phyloP scores from a whole-genome alignment of 2,888 invertebrate species.

The Chrysodeixis includens region DNA sequence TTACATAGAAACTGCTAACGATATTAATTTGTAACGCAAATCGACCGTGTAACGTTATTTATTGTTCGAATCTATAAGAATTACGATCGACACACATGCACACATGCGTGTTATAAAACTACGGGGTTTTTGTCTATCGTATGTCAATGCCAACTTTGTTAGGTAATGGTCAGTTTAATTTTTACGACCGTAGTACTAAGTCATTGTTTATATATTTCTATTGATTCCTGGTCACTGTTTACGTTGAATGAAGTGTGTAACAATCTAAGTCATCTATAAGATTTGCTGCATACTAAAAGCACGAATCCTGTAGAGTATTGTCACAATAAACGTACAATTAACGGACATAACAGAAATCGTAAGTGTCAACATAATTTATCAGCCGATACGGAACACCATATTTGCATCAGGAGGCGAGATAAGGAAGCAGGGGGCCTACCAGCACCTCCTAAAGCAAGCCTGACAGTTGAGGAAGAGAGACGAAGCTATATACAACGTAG shows the following conservation, averaged over 20 bases:
- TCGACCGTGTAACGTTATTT: conserved; percentile 32
- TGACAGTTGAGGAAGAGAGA: too few species aligned
- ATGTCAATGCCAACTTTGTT: not conserved
- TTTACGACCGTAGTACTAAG: too few species aligned
- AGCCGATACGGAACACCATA: conserved; percentile 62
- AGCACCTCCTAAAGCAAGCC: too few species aligned
- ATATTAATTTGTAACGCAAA: conserved; percentile 43
- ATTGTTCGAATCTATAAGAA: conserved; percentile 19
- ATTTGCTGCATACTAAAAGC: not conserved
- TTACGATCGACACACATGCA: conserved; percentile 7
- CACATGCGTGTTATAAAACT: not conserved
- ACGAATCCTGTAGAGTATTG: conserved; percentile 34
- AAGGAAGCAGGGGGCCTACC: conserved; percentile 48
- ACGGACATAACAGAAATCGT: conserved; percentile 63
- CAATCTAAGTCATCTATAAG: too few species aligned
- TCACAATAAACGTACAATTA: conserved; percentile 51
- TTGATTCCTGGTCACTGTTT: too few species aligned
- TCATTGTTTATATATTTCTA: too few species aligned
- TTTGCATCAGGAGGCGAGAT: conserved; percentile 62
- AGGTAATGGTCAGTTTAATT: too few species aligned
- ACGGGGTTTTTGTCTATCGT: not conserved
- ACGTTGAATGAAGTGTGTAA: too few species aligned
- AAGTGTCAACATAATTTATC: conserved; percentile 65
- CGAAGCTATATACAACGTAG: too few species aligned
- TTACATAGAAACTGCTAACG: conserved; percentile 15